Percentiles rank a stretch among this genome's conserved stretches.
These are phyloP conservation scores for Cryptosula pallasiana DNA, from an alignment of 2,888 invertebrate genomes.

Conservation along the genomic window DNA sequence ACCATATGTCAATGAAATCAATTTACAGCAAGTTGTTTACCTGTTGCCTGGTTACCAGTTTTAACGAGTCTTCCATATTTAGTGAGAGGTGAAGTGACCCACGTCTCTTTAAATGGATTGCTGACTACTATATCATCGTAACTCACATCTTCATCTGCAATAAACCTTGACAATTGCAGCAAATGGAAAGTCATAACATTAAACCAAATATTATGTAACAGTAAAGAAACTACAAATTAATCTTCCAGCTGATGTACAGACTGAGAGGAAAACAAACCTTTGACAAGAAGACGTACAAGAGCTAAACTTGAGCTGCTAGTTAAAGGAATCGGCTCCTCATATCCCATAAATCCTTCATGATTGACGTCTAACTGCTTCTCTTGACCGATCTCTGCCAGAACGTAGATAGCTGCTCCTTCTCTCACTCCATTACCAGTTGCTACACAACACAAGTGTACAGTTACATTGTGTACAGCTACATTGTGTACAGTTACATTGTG, in stretches of 20 bases:
- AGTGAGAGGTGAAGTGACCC: slow-evolving; percentile 24
- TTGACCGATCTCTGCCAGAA: slow-evolving; percentile 24
- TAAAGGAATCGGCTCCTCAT: slow-evolving; percentile 19
- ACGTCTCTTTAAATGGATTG: slow-evolving; percentile 23
- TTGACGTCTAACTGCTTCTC: slow-evolving; percentile 23
- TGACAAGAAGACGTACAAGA: slow-evolving; percentile 20
- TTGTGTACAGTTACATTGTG: too few relatives aligned
- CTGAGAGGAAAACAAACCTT: too few relatives aligned
- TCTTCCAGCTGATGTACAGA: too few relatives aligned
- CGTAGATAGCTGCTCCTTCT: slow-evolving; percentile 8
- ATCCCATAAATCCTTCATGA: slow-evolving; percentile 25
- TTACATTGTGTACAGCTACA: too few relatives aligned
- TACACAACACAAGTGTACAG: too few relatives aligned
- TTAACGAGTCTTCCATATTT: slow-evolving; percentile 24
- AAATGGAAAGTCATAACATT: too few relatives aligned
- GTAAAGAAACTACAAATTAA: too few relatives aligned
- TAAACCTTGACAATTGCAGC: too few relatives aligned
- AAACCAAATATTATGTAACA: too few relatives aligned
- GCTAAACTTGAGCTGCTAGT: slow-evolving; percentile 22
- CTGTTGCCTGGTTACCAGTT: slow-evolving; percentile 23
- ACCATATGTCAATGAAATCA: too few relatives aligned
- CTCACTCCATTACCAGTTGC: slow-evolving; percentile 17
- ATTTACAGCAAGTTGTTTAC: too few relatives aligned
- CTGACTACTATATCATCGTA: slow-evolving; percentile 1
- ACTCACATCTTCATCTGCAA: slow-evolving; percentile 14